A percentile compares a stretch with the other conserved stretches of the same genome.
Conservation (phyloP, 2,113 vertebrate genomes). For the Columba livia region DNA sequence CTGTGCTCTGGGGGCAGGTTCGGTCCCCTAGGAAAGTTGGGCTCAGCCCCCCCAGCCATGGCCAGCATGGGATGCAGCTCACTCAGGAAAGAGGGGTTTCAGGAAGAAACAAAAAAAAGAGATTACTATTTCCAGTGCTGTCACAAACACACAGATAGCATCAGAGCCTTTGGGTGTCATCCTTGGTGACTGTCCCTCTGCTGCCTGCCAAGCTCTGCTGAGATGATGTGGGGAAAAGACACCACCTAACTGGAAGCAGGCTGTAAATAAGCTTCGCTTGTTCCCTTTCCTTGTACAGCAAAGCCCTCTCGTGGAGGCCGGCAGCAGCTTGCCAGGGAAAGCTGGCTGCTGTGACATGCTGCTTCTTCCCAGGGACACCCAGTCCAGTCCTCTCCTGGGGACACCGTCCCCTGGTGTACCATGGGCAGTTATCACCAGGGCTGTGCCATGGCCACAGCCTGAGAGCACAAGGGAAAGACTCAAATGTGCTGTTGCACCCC, state of each 20-base stretch:
- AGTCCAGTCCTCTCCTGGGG: neutral
- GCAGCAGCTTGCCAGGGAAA: conserved; percentile 8
- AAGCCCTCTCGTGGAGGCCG: conserved; percentile 64
- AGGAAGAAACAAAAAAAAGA: neutral
- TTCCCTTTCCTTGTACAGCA: conserved; percentile 42
- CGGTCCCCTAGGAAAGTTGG: neutral
- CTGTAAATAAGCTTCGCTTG: neutral
- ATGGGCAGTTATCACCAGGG: fast-evolving
- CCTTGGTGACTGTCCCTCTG: neutral
- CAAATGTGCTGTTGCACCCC: fast-evolving
- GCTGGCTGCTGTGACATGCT: neutral
- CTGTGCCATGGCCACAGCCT: neutral
- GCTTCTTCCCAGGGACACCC: neutral
- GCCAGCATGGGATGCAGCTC: neutral
- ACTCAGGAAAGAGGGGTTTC: neutral
- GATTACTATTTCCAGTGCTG: fast-evolving
- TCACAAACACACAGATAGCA: fast-evolving
- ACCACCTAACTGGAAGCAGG: neutral
- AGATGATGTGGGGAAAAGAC: neutral
- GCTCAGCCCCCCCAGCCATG: neutral
- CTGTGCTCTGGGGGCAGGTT: fast-evolving
- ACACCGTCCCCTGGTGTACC: neutral
- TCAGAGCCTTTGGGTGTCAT: neutral
- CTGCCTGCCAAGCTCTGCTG: neutral
- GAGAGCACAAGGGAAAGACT: neutral